Evolutionary conservation across 2,113 vertebrate genomes (phyloP), one percentile per base, ranked within the genome.

Genomic region (Smithornis capensis): DNA sequence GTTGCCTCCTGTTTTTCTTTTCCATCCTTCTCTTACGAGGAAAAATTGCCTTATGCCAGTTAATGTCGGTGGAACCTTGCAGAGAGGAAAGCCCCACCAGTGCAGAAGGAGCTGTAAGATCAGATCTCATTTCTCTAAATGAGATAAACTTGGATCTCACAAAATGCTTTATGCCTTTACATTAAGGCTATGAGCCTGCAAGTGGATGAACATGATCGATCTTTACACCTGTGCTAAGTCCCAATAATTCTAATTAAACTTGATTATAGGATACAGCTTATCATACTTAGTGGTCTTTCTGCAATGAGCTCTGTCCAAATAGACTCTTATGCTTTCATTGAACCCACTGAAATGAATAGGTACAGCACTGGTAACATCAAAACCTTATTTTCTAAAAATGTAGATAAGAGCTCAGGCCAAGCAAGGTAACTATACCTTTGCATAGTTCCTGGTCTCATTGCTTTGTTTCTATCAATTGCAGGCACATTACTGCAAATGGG

Each of bases 191-290:
- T 92, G 80, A 96, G 95, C 80, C 68, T 69, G 42, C 85, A 92
- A 94, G 80, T 87, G 68, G 88, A 96, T 96, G 82, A 91, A 28
- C 76, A 8, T 62, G 84, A 47, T 90, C 2, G 28, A 95, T 96
- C 60, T 88, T 76, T 96, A 88, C 59, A 81, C 65, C 76, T 87
- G 16, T 89, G 69, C 56, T 84, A 89, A 93, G 73, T 71, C 88
- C 23, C 40, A 69, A 49, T 94, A 93, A 95, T 86, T 92, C 49
- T 94, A 79, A 96, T 94, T 90, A 45, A 90, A 93, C 73, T 84
- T 82, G 76, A 93, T 96, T 87, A 73, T 64, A 76, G 73, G 73
- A 89, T 96, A 76, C 82, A 60, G 85, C 40, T 92, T 78, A 93
- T 77, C 33, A 14, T 73, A 40, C 65, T 83, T 14, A 2, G 9